These are phyloP conservation scores for Papilio glaucus DNA, from an alignment of 1,140 invertebrate species.

Conservation along the genomic window DNA sequence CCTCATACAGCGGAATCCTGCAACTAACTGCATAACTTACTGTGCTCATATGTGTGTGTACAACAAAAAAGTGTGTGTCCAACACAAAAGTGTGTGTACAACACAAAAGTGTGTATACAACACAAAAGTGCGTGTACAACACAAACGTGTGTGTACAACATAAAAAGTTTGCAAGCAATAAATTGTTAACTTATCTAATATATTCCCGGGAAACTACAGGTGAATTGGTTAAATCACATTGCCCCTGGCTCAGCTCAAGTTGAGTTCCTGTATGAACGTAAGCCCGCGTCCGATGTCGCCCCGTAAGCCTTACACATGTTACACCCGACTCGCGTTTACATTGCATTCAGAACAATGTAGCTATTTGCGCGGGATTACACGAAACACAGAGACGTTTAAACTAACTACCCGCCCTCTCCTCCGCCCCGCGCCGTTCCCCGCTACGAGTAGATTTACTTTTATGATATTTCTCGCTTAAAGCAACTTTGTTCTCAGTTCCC, in stretches of 20 bases:
- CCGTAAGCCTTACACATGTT: slow-evolving; percentile 23
- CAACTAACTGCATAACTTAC: too few species aligned
- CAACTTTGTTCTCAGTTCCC: slow-evolving; percentile 26
- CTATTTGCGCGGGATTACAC: slow-evolving; percentile 4
- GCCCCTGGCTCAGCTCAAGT: neutral
- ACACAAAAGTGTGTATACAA: too few species aligned
- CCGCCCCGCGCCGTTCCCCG: slow-evolving; percentile 2
- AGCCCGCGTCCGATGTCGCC: slow-evolving; percentile 11
- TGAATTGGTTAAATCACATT: neutral
- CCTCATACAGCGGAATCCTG: too few species aligned
- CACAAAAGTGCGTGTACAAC: too few species aligned
- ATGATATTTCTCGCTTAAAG: slow-evolving; percentile 9
- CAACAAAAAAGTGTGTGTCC: too few species aligned
- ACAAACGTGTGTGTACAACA: too few species aligned
- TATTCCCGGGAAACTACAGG: too few species aligned
- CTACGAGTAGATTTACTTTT: slow-evolving; percentile 30
- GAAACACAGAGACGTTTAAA: slow-evolving; percentile 25
- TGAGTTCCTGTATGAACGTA: too few species aligned
- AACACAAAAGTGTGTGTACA: too few species aligned
- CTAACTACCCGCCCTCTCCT: neutral
- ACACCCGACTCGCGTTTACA: neutral
- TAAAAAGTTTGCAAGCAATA: too few species aligned
- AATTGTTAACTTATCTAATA: too few species aligned
- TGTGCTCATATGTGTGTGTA: too few species aligned
- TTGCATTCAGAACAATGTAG: slow-evolving; percentile 25